Base-by-base conservation (phyloP, 2,113 vertebrate genomes). In the Benitochromis conjunctus region DNA sequence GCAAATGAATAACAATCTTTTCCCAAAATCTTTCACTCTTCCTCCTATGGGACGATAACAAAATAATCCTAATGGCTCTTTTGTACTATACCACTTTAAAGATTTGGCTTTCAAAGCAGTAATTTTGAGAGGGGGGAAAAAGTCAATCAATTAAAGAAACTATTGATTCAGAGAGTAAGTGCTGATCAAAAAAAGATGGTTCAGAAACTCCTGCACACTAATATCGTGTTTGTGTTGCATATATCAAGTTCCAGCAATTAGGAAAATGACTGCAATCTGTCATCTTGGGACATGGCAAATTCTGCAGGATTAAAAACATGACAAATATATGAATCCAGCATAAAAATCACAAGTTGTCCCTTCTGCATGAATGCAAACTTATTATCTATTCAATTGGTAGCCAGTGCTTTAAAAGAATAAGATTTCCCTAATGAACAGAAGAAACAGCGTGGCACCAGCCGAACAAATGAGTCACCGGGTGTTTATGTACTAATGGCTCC, bases 401-500 rank as follows among this genome's bases (percentile, higher is more conserved):
- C 3, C 41, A 26, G 24, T n/a, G 24, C 71, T 89, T 84, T 77
- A 86, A 84, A 93, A 85, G 80, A 81, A 88, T 34, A 91, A 34
- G 82, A 66, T 38, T 76, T 12, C 29, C 31, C 53, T 91, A 92
- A 93, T 84, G 79, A 93, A 74, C 64, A 86, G 69, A 90, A 87
- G 80, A 71, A 85, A 34, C 83, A 81, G 58, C 62, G 41, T 66
- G 80, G 64, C 79, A 83, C 51, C 83, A 71, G 83, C 64, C 16
- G 1, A 85, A 71, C 58, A 83, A 77, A 93, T 89, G 88, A 92
- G 71, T 89, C 91, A 93, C 89, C 57, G 2, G 31, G 79, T 86
- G 85, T 85, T 88, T 83, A 51, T 66, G 66, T 82, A 24, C 80
- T 87, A 91, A 87, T 91, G 81, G 77, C 81, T 86, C 56, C 60